Conservation (phyloP, 2,888 invertebrate genomes). For the Smittia aterrima region DNA sequence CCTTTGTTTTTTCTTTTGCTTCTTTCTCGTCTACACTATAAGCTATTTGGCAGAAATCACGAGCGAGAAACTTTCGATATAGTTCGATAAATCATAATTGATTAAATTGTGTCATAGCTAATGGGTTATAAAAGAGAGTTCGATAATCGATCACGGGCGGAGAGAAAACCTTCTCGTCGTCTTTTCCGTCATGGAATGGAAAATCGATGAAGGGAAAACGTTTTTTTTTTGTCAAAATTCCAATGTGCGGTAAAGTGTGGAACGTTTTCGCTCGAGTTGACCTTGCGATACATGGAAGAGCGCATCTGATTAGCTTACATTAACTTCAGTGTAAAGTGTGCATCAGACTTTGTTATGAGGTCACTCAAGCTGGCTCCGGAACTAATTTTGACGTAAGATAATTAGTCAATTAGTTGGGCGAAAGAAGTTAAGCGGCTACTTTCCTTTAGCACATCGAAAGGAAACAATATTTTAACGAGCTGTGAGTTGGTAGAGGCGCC, state of each 20-base stretch:
- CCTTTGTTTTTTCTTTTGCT: too few relatives aligned
- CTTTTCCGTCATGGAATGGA: neutral
- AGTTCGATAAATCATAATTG: conserved; percentile 32
- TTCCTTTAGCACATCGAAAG: too few relatives aligned
- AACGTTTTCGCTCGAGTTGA: neutral
- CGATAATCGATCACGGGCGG: conserved; percentile 21
- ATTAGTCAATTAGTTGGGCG: too few relatives aligned
- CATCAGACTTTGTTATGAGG: too few relatives aligned
- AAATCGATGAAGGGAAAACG: conserved; percentile 30
- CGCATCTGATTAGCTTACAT: conserved; percentile 8
- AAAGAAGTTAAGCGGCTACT: too few relatives aligned
- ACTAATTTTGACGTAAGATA: too few relatives aligned
- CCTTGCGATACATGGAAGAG: neutral
- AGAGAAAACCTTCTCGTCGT: neutral
- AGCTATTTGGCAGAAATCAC: too few relatives aligned
- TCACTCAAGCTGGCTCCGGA: neutral
- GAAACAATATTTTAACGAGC: neutral
- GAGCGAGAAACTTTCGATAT: neutral
- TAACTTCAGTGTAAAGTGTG: neutral
- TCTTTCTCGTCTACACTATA: too few relatives aligned
- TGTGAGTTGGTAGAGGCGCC: neutral
- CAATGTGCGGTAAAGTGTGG: neutral
- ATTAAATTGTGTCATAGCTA: conserved; percentile 35
- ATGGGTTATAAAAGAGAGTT: conserved; percentile 27
- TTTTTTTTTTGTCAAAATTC: conserved; percentile 18